These are phyloP conservation scores for Augiades crinisus DNA, from an alignment of 2,888 invertebrate species.

Conservation along the genomic window DNA sequence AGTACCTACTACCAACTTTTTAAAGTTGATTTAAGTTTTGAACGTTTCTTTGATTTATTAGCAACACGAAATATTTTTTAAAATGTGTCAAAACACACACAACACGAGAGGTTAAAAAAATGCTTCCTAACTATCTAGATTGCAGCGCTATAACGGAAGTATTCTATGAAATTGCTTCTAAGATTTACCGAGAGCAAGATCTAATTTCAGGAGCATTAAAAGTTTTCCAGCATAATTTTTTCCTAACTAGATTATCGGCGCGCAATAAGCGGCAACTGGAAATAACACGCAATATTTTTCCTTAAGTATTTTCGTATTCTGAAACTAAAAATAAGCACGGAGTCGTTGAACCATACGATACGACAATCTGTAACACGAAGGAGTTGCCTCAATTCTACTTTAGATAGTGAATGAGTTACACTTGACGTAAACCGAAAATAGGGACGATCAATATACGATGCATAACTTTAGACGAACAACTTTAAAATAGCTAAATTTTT, in stretches of 20 bases:
- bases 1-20: too few species aligned
- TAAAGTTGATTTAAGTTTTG: too few species aligned
- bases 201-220: not conserved
- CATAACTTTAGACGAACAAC: constrained; percentile 8
- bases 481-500: too few species aligned
- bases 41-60: too few species aligned
- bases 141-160: too few species aligned
- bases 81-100: too few species aligned
- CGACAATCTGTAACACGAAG: constrained; percentile 8
- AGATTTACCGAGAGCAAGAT: too few species aligned
- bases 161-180: too few species aligned
- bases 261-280: not conserved
- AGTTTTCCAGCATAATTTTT: constrained; percentile 2
- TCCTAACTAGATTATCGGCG: not conserved
- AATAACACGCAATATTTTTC: constrained; percentile 9
- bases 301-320: constrained; percentile 8
- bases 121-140: too few species aligned
- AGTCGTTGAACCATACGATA: constrained; percentile 13
- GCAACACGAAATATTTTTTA: too few species aligned
- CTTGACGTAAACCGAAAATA: constrained; percentile 6
- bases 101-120: too few species aligned
- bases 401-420: constrained; percentile 8
- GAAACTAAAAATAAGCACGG: constrained; percentile 13
- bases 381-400: constrained; percentile 7
- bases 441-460: not conserved